Evolutionary conservation across 53 echinoderm and acorn worm species (phyloP).

Genomic region (Arbacia lixula): DNA sequence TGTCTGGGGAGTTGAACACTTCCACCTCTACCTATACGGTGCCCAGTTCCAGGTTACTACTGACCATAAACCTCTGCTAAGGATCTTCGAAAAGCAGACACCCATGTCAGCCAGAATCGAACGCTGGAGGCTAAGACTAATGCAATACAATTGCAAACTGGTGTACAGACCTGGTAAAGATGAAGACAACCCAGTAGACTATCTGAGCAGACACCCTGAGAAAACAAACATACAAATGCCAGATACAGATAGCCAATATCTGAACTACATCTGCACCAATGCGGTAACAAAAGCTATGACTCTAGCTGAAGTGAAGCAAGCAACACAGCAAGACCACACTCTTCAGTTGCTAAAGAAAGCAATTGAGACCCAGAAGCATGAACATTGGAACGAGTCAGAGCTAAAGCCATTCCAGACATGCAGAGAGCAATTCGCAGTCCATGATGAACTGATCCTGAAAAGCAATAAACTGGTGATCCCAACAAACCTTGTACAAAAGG

Average conservation of each 20-base stretch:
- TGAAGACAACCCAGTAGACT: constrained; percentile 74
- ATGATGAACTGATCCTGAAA: constrained; percentile 41
- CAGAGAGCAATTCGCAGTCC: constrained; percentile 55
- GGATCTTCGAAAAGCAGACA: constrained; percentile 62
- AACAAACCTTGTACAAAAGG: constrained; percentile 17
- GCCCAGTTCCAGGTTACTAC: constrained; percentile 57
- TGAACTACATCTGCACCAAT: constrained; percentile 65
- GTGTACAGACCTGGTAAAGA: constrained; percentile 67
- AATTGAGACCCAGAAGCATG: constrained; percentile 6
- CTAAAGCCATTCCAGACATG: constrained; percentile 14
- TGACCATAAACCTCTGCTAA: constrained; percentile 73
- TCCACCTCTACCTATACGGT: constrained; percentile 73
- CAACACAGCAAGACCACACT: constrained; percentile 43
- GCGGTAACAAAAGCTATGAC: constrained; percentile 73
- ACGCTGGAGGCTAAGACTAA: constrained; percentile 65
- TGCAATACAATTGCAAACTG: constrained; percentile 70
- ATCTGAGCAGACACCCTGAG: constrained; percentile 62
- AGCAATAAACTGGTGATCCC: constrained; percentile 58
- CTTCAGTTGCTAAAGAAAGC: constrained; percentile 22
- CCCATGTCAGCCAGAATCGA: constrained; percentile 67
- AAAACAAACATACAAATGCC: background rate
- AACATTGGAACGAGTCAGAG: constrained; percentile 32
- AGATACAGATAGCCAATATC: constrained; percentile 47
- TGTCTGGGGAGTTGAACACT: constrained; percentile 66
- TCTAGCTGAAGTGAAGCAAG: constrained; percentile 37